These are phyloP conservation scores for Ylistrum balloti DNA, from an alignment of 1,140 invertebrate species.

Conservation along the genomic window DNA sequence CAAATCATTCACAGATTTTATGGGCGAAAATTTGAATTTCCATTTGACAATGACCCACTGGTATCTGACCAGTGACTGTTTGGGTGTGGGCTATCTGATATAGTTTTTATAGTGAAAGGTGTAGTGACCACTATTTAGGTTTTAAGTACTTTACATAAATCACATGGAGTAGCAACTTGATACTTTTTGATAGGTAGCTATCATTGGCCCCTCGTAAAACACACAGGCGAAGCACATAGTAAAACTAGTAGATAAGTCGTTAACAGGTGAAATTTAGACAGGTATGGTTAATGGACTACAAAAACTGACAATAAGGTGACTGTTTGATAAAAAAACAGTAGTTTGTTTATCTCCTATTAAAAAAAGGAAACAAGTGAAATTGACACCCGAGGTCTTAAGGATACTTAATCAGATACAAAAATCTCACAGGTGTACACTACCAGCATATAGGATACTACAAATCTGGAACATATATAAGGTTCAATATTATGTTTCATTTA, in stretches of 20 bases:
- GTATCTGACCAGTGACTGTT: background rate
- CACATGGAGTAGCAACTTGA: background rate
- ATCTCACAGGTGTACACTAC: background rate
- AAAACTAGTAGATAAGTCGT: slow-evolving; percentile 17
- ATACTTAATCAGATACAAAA: background rate
- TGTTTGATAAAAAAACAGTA: background rate
- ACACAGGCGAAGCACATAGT: background rate
- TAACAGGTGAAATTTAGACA: slow-evolving; percentile 9
- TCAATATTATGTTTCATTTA: background rate
- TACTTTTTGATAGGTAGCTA: background rate
- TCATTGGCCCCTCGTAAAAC: background rate
- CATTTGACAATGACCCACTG: background rate
- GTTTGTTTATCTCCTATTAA: slow-evolving; percentile 11
- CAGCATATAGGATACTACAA: background rate
- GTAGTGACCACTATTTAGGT: background rate
- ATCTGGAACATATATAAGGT: background rate
- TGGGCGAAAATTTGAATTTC: background rate
- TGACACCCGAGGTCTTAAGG: background rate
- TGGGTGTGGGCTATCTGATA: background rate
- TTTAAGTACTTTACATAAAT: background rate
- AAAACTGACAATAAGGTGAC: background rate
- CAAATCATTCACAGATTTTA: background rate
- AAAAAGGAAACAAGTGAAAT: background rate
- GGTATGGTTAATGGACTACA: slow-evolving; percentile 24
- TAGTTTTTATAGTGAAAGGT: background rate